These are phyloP conservation scores for Hemibagrus guttatus DNA, from an alignment of 2,797 vertebrate genomes.

Conservation along the genomic window DNA sequence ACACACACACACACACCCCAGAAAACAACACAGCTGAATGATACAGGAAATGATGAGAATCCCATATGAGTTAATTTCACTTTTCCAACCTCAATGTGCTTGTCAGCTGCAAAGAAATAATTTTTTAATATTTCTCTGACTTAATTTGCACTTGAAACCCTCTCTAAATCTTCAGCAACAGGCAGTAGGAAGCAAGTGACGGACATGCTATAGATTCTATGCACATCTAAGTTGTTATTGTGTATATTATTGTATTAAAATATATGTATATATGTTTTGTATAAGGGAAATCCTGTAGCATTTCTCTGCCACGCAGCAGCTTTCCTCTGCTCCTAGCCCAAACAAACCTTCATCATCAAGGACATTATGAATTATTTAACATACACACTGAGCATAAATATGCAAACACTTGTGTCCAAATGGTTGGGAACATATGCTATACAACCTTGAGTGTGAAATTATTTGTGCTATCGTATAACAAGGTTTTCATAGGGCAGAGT, in stretches of 20 bases:
- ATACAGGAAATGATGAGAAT: slow-evolving; percentile 40
- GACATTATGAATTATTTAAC: slow-evolving; percentile 24
- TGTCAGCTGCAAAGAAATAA: slow-evolving; percentile 68
- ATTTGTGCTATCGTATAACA: neutral
- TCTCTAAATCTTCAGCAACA: slow-evolving; percentile 61
- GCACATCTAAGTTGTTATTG: no score
- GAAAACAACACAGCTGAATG: slow-evolving; percentile 45
- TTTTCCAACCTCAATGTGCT: slow-evolving; percentile 71
- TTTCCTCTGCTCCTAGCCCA: neutral
- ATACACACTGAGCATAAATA: slow-evolving; percentile 2
- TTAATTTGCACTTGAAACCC: slow-evolving; percentile 66
- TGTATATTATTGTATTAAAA: no score
- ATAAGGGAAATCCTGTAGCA: neutral
- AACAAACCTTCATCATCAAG: slow-evolving; percentile 3
- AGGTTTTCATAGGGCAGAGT: neutral
- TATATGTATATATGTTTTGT: neutral
- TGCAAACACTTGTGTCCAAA: slow-evolving; percentile 5
- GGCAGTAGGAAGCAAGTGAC: slow-evolving; percentile 61
- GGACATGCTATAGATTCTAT: no score
- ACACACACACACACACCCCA: neutral
- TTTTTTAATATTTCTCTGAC: slow-evolving; percentile 66
- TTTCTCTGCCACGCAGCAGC: neutral
- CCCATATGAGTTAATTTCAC: slow-evolving; percentile 58
- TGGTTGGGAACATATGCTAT: neutral
- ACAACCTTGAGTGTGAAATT: slow-evolving; percentile 14